Evolutionary conservation across 2,113 vertebrate species (phyloP).

Genomic region (Colossoma macropomum): DNA sequence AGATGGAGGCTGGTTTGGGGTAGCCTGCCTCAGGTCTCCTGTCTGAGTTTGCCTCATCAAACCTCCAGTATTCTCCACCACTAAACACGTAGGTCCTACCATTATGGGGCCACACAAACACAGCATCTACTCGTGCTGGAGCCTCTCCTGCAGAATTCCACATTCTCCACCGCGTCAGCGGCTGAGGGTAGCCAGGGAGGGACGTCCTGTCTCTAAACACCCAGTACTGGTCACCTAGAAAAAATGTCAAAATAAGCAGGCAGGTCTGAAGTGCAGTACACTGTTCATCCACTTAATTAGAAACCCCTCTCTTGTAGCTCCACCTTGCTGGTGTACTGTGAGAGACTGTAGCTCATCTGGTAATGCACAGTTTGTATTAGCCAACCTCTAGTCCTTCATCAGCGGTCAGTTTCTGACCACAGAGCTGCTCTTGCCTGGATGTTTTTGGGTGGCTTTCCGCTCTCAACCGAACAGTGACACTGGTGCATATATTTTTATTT

Average conservation of each 20-base stretch:
- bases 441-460: too few relatives aligned
- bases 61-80: conserved; percentile 74
- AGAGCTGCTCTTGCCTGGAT: too few relatives aligned
- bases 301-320: neutral
- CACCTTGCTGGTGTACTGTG: too few relatives aligned
- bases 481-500: too few relatives aligned
- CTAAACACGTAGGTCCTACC: conserved; percentile 79
- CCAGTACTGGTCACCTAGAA: conserved; percentile 74
- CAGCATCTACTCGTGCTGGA: conserved; percentile 67
- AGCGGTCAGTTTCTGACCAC: too few relatives aligned
- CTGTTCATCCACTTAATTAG: neutral
- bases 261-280: too few relatives aligned
- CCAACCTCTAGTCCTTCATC: too few relatives aligned
- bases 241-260: neutral
- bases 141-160: neutral
- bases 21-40: conserved; percentile 69
- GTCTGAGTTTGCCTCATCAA: conserved; percentile 65
- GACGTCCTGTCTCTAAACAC: conserved; percentile 72
- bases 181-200: conserved; percentile 67
- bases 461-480: too few relatives aligned
- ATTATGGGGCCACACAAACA: conserved; percentile 79
- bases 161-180: conserved; percentile 69
- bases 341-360: too few relatives aligned
- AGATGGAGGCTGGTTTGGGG: conserved; percentile 70
- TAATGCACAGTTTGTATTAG: too few relatives aligned